Percentiles rank a stretch among this genome's conserved stretches.
Evolutionary conservation across 2,797 vertebrate species (phyloP).

Genomic region (Sylvia borin): DNA sequence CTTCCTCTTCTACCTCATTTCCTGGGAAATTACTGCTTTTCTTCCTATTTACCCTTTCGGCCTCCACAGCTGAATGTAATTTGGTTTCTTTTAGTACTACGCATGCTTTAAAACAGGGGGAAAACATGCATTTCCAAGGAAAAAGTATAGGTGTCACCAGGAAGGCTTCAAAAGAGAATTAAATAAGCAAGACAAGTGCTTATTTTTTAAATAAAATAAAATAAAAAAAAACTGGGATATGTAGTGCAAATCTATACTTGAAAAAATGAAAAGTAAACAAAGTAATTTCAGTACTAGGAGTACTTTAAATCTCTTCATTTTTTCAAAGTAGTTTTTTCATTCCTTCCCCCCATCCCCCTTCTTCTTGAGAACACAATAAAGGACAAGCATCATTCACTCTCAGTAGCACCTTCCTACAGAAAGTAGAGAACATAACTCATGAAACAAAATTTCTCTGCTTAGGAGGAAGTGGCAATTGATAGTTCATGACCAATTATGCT

Average conservation of each 20-base stretch:
- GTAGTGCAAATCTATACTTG: not conserved
- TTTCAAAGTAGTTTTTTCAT: not conserved
- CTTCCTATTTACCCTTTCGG: not conserved
- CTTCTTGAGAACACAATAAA: not conserved
- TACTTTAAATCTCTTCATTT: not conserved
- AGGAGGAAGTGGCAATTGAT: not conserved
- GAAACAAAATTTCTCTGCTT: not conserved
- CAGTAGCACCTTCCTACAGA: not conserved
- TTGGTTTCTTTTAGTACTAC: not conserved
- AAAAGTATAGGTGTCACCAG: not conserved
- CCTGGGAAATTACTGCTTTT: slow-evolving; percentile 30
- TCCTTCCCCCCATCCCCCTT: rapidly evolving
- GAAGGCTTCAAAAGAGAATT: not conserved
- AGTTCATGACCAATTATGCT: not conserved
- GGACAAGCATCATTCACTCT: not conserved
- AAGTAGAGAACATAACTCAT: not conserved
- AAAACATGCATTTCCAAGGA: not conserved
- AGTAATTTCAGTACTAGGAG: not conserved
- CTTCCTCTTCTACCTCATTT: slow-evolving; percentile 24
- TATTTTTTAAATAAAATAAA: too few species aligned
- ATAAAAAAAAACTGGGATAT: not conserved
- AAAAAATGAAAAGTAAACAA: not conserved
- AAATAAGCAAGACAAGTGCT: not conserved
- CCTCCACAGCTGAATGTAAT: not conserved
- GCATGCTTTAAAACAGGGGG: not conserved